Base-by-base conservation (phyloP, 2,113 vertebrate species). In the Tychaedon coryphoeus region DNA sequence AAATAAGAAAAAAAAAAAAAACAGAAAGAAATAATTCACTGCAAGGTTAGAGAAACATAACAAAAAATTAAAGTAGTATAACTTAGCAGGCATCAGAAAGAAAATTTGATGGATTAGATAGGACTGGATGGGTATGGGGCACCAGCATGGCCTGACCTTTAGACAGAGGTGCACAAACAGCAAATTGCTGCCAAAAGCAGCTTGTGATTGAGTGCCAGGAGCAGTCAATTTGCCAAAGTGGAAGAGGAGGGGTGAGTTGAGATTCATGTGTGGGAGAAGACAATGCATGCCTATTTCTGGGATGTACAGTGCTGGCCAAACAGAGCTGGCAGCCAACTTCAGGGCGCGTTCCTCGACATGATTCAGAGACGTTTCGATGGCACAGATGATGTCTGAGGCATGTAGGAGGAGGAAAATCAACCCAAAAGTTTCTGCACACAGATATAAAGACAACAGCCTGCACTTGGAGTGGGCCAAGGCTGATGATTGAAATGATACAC, bases 131-230 rank as follows among this genome's bases (percentile, higher is more conserved):
- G 61, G 76, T 56, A 85, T 72, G 40, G 92, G 58, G 74, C 69
- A 71, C 36, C 84, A 48, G 69, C 2, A 0, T 38, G 33, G 29
- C 67, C 72, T 86, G 86, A 95, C 78, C 79, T 71, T 92, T 92
- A 83, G 38, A 97, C 87, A 73, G 83, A 87, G 80, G 94, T 88
- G 69, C 60, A 92, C 34, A 93, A 91, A 95, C 90, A 94, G 84
- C 88, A 95, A 94, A 92, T 83, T 88, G 91, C 82, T 96, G 86
- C 93, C 94, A 86, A 84, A 94, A 97, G 75, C 69, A 77, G 47
- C 26, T 61, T 87, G 60, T 93, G 77, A 97, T 94, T 61, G 51
- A 75, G 54, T 95, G 94, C 93, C 93, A 96, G 81, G 7, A 93
- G 47, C 64, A 94, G 67, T 78, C 91, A 90, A 95, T 96, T 96